Percentiles rank a stretch among this genome's conserved stretches.
phyloP scores from a whole-genome alignment of 2,113 vertebrate species.

The Chionomys nivalis region DNA sequence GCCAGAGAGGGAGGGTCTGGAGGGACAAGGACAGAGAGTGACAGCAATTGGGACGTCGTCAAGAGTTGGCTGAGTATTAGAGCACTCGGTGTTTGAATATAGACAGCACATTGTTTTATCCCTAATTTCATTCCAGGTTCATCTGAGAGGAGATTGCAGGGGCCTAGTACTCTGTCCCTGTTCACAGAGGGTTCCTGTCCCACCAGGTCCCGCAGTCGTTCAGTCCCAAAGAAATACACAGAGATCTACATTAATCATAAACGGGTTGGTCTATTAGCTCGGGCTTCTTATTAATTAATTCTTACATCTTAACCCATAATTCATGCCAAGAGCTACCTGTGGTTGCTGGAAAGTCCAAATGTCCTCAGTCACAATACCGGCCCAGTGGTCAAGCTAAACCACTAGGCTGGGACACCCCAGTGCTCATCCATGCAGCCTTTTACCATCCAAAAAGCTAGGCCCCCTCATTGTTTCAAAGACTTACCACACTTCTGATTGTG shows the following conservation, averaged over 20 bases:
- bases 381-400: background rate
- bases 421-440: background rate
- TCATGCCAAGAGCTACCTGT: too few species aligned
- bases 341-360: background rate
- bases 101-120: background rate
- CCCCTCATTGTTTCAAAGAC: background rate
- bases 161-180: background rate
- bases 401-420: background rate
- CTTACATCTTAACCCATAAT: too few species aligned
- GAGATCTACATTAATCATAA: too few species aligned
- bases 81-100: accelerated
- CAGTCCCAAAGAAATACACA: too few species aligned
- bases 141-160: background rate
- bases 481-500: too few species aligned
- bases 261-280: too few species aligned
- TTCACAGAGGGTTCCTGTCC: too few species aligned
- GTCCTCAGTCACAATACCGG: background rate
- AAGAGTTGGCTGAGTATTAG: background rate
- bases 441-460: background rate
- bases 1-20: background rate
- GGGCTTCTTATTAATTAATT: too few species aligned
- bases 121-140: background rate
- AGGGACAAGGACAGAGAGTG: too few species aligned
- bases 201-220: too few species aligned
- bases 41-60: accelerated